Evolutionary conservation across 2,113 vertebrate species (phyloP).

Genomic region (Camelus dromedarius): DNA sequence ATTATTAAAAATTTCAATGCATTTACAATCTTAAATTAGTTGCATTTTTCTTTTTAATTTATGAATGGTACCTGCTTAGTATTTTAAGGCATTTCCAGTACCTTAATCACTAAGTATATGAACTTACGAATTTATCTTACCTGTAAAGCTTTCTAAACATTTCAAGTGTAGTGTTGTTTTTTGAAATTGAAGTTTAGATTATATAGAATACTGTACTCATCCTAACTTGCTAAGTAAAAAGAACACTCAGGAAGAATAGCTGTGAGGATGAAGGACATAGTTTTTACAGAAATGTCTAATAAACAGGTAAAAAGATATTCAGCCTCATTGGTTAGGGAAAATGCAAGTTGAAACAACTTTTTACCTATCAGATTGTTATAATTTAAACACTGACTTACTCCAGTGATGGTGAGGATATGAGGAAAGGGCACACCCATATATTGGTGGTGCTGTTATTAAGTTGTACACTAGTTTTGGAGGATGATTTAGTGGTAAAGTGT

Average conservation of each 20-base stretch:
- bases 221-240: background rate
- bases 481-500: background rate
- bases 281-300: slow-evolving; percentile 32
- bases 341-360: slow-evolving; percentile 31
- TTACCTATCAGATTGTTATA: background rate
- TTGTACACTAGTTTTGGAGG: background rate
- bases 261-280: background rate
- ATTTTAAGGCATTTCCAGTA: slow-evolving; percentile 43
- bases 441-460: background rate
- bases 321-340: background rate
- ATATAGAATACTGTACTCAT: slow-evolving; percentile 31
- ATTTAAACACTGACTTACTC: slow-evolving; percentile 29
- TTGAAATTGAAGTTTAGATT: slow-evolving; percentile 55
- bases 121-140: slow-evolving; percentile 41
- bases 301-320: slow-evolving; percentile 55
- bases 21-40: slow-evolving; percentile 39
- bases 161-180: slow-evolving; percentile 57
- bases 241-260: slow-evolving; percentile 22
- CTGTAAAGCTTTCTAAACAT: slow-evolving; percentile 44
- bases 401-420: background rate
- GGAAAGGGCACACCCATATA: background rate
- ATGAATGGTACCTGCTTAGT: background rate
- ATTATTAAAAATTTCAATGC: slow-evolving; percentile 29
- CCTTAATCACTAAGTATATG: slow-evolving; percentile 47
- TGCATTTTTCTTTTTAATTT: slow-evolving; percentile 46